Conservation (phyloP, 1,140 invertebrate species). For the Drosophila sucinea region DNA sequence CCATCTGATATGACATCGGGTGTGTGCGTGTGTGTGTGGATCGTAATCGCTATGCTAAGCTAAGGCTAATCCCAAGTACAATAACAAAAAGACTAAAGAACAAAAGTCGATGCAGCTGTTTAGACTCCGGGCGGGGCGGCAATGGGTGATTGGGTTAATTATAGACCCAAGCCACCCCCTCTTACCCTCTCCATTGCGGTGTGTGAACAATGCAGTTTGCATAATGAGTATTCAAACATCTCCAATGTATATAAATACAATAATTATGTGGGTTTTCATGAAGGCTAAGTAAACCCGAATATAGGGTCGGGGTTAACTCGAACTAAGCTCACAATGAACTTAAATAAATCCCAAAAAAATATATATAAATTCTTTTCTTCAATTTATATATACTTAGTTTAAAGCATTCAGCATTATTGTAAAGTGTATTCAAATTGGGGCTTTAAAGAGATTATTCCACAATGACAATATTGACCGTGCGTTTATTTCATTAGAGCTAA, state of each 20-base stretch:
- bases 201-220: slow-evolving; percentile 3
- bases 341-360: neutral
- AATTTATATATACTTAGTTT: no score
- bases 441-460: neutral
- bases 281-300: slow-evolving; percentile 11
- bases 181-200: neutral
- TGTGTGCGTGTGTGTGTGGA: slow-evolving; percentile 23
- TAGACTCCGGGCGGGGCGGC: slow-evolving; percentile 23
- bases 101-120: slow-evolving; percentile 52
- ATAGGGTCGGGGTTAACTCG: slow-evolving; percentile 4
- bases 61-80: slow-evolving; percentile 19
- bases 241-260: slow-evolving; percentile 2
- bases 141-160: slow-evolving; percentile 10
- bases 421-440: neutral
- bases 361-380: no score
- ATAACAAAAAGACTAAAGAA: slow-evolving; percentile 34
- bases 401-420: neutral
- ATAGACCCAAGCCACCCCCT: neutral
- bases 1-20: neutral
- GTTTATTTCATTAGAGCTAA: slow-evolving; percentile 1
- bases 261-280: slow-evolving; percentile 5
- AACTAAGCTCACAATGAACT: neutral
- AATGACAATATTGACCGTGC: neutral
- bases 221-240: slow-evolving; percentile 12
- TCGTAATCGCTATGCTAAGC: slow-evolving; percentile 49